phyloP scores from a whole-genome alignment of 2,888 invertebrate species.

The Platynereis dumerilii region DNA sequence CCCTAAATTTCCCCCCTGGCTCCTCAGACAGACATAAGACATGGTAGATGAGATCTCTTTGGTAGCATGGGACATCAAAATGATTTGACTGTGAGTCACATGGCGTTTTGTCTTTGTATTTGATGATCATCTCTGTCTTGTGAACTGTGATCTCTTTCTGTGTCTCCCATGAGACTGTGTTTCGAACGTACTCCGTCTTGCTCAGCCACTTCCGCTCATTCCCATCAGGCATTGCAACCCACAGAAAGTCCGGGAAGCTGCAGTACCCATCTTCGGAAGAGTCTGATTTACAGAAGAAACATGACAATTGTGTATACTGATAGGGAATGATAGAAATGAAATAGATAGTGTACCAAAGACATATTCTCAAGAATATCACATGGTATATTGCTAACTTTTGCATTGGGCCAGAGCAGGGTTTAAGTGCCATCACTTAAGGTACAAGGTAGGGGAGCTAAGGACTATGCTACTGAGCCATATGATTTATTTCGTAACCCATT shows the following conservation, averaged over 20 bases:
- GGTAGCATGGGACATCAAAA: slow-evolving; percentile 22
- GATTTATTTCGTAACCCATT: no score
- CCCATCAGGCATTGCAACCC: slow-evolving; percentile 23
- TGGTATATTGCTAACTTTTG: no score
- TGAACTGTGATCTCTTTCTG: slow-evolving; percentile 29
- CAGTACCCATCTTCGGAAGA: slow-evolving; percentile 30
- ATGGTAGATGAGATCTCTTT: slow-evolving; percentile 21
- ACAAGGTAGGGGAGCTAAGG: no score
- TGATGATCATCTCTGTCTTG: slow-evolving; percentile 27
- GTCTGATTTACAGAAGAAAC: no score
- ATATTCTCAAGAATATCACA: no score
- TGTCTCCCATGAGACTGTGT: slow-evolving; percentile 32
- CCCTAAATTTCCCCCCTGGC: slow-evolving; percentile 23
- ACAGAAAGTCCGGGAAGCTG: slow-evolving; percentile 33
- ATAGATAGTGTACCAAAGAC: no score
- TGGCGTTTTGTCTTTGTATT: slow-evolving; percentile 17
- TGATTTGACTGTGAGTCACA: slow-evolving; percentile 14
- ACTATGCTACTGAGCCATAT: no score
- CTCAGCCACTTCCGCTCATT: slow-evolving; percentile 34
- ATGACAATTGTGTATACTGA: no score
- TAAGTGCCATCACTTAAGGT: no score
- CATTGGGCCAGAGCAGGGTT: no score
- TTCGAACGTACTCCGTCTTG: slow-evolving; percentile 31
- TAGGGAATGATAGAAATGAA: no score
- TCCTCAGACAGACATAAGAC: slow-evolving; percentile 27